Evolutionary conservation across 2,797 vertebrate species (phyloP).

Genomic region (Lepus townsendii): DNA sequence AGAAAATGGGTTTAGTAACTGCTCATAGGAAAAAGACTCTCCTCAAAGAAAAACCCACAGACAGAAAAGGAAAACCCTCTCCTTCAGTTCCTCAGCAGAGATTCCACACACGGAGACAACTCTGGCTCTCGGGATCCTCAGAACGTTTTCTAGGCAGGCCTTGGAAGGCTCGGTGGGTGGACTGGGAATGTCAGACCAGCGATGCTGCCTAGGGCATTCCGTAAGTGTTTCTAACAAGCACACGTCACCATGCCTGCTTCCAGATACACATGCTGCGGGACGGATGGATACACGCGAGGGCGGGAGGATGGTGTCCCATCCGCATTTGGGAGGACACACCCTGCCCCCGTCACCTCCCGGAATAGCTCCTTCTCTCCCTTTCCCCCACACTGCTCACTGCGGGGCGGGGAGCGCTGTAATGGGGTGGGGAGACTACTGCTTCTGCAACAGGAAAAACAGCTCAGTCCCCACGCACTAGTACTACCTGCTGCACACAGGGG

Average conservation of each 20-base stretch:
- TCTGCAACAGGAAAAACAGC: neutral
- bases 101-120: neutral
- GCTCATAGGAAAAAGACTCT: neutral
- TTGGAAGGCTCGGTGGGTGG: neutral
- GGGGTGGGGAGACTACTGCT: neutral
- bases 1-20: neutral
- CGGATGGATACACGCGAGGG: neutral
- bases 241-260: neutral
- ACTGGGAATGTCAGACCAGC: neutral
- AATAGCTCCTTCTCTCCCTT: neutral
- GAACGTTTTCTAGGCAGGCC: constrained; percentile 5
- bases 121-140: neutral
- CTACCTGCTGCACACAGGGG: neutral
- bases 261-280: neutral
- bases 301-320: neutral
- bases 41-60: neutral
- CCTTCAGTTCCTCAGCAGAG: neutral
- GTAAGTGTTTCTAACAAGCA: neutral
- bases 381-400: neutral
- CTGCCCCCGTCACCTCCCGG: neutral
- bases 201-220: neutral
- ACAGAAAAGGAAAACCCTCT: neutral
- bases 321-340: neutral
- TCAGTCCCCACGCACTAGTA: neutral
- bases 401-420: neutral